Conservation (phyloP, 2,888 invertebrate genomes). For the Ochropacha duplaris region DNA sequence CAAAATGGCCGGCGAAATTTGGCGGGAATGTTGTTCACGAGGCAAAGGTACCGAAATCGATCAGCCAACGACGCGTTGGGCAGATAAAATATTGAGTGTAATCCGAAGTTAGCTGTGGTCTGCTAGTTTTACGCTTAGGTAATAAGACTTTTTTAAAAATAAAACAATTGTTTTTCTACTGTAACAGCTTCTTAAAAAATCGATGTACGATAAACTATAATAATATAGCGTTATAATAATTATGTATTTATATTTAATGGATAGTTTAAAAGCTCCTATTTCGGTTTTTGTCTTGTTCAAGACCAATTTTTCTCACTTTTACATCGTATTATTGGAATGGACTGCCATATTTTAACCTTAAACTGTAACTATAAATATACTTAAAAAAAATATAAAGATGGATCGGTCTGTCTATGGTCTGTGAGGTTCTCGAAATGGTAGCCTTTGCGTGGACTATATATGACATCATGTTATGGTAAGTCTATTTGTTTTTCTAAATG, state of each 20-base stretch:
- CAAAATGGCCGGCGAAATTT: constrained; percentile 32
- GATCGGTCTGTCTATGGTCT: constrained; percentile 19
- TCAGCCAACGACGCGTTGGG: constrained; percentile 37
- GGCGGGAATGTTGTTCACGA: constrained; percentile 25
- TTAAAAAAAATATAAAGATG: constrained; percentile 32
- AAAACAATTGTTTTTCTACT: constrained; percentile 70
- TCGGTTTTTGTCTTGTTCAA: constrained; percentile 61
- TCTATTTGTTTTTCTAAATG: background rate
- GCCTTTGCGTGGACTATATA: background rate
- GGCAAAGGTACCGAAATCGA: constrained; percentile 8
- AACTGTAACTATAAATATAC: constrained; percentile 40
- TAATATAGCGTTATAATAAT: constrained; percentile 51
- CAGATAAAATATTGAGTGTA: constrained; percentile 41
- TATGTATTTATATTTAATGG: constrained; percentile 60
- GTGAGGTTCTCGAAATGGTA: constrained; percentile 11
- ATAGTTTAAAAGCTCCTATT: constrained; percentile 60
- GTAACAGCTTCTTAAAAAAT: constrained; percentile 70
- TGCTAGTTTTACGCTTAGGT: constrained; percentile 72
- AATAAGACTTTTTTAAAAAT: constrained; percentile 68
- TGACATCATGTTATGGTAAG: background rate
- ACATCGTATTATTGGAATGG: constrained; percentile 70
- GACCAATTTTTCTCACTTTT: constrained; percentile 80
- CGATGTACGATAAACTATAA: constrained; percentile 60
- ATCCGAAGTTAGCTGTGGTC: constrained; percentile 63
- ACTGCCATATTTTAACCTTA: constrained; percentile 77